Evolutionary conservation across 2,797 vertebrate genomes (phyloP).

Genomic region (Molothrus aeneus): DNA sequence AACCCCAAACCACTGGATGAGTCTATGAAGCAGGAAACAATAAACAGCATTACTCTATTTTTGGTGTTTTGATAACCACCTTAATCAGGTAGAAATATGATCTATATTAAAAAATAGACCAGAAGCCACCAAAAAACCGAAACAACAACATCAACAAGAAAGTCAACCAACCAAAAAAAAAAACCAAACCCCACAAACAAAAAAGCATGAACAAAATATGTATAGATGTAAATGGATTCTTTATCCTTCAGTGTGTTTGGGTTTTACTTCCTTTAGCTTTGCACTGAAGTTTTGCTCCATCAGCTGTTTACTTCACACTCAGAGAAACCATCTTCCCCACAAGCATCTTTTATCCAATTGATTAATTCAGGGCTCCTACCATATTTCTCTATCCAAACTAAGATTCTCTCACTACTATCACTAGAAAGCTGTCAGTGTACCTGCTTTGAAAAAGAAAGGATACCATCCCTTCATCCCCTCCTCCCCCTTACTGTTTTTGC

Average conservation of each 20-base stretch:
- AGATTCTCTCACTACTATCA: neutral
- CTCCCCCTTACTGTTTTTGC: neutral
- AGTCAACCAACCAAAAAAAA: neutral
- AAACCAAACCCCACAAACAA: neutral
- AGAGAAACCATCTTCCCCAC: neutral
- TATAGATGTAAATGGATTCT: neutral
- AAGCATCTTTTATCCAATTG: neutral
- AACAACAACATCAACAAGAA: neutral
- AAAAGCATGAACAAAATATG: neutral
- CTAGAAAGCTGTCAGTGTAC: neutral
- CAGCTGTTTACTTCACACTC: neutral
- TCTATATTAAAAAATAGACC: neutral
- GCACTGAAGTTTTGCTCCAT: neutral
- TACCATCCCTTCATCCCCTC: neutral
- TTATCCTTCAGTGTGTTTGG: accelerated
- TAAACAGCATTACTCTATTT: neutral
- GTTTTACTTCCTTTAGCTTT: neutral
- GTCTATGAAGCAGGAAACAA: neutral
- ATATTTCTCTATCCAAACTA: neutral
- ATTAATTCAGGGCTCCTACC: neutral
- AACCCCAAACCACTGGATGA: neutral
- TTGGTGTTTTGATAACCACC: neutral
- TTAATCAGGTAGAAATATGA: neutral
- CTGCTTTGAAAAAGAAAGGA: neutral
- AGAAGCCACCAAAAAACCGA: neutral